Conservation (phyloP, 1,140 invertebrate genomes). For the Apis laboriosa region DNA sequence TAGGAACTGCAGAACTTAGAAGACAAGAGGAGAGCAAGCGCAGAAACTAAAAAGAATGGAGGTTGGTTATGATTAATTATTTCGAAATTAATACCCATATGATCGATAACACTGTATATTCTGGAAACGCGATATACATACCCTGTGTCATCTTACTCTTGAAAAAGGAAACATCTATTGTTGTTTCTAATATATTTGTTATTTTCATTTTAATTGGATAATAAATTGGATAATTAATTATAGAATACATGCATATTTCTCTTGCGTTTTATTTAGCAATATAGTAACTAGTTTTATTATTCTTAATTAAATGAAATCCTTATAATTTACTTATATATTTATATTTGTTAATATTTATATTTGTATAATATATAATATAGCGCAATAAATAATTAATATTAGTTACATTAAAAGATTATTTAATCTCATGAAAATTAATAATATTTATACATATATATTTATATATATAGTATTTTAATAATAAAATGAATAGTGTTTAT, state of each 20-base stretch:
- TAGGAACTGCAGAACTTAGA: slow-evolving; percentile 25
- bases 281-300: background rate
- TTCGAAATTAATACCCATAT: slow-evolving; percentile 29
- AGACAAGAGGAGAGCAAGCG: slow-evolving; percentile 35
- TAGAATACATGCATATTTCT: background rate
- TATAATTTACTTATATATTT: background rate
- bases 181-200: background rate
- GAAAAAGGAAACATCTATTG: background rate
- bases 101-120: slow-evolving; percentile 29
- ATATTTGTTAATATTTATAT: background rate
- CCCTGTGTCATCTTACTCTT: slow-evolving; percentile 17
- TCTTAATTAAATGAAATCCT: background rate
- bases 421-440: background rate
- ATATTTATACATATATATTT: background rate
- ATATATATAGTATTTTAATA: no score
- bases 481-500: no score
- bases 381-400: background rate
- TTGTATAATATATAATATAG: background rate
- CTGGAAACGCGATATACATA: slow-evolving; percentile 15
- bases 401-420: background rate
- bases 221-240: background rate
- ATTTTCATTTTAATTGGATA: background rate
- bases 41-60: slow-evolving; percentile 61
- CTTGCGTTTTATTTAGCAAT: background rate
- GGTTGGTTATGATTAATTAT: slow-evolving; percentile 65